phyloP scores from a whole-genome alignment of 1,140 invertebrate genomes.

The Lepidotrigona ventralis region DNA sequence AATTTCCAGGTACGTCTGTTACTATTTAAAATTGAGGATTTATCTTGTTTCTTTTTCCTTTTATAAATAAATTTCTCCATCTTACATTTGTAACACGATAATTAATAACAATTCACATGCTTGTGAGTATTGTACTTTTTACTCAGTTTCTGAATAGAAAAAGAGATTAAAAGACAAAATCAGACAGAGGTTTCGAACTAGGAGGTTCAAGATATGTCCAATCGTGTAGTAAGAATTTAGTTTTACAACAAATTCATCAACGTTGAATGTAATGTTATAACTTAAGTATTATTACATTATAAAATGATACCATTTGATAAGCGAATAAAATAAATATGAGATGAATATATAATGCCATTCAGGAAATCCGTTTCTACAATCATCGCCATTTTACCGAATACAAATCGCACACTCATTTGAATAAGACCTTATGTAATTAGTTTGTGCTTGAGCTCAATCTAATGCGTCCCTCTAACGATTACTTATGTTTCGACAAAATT shows the following conservation, averaged over 20 bases:
- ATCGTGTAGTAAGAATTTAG: background rate
- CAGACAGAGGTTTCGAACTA: background rate
- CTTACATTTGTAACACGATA: background rate
- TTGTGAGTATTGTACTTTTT: background rate
- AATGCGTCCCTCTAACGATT: background rate
- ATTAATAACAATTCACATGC: background rate
- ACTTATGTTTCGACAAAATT: background rate
- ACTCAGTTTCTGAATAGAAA: background rate
- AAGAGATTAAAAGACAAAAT: background rate
- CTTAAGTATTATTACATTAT: background rate
- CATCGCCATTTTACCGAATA: background rate
- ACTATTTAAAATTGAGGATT: background rate
- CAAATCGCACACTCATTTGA: background rate
- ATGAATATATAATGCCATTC: slow-evolving; percentile 5
- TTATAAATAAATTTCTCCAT: background rate
- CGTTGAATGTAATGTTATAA: background rate
- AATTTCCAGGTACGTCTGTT: background rate
- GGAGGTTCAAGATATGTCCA: no score
- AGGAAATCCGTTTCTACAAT: no score
- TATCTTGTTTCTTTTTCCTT: background rate
- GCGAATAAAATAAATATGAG: background rate
- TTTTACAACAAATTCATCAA: background rate
- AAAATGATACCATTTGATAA: background rate
- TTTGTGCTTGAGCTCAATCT: background rate
- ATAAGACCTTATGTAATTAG: background rate